A percentile compares a stretch with the other conserved stretches of the same genome.
Conservation (phyloP, 2,797 vertebrate species). For the Acanthurus leucopareius region DNA sequence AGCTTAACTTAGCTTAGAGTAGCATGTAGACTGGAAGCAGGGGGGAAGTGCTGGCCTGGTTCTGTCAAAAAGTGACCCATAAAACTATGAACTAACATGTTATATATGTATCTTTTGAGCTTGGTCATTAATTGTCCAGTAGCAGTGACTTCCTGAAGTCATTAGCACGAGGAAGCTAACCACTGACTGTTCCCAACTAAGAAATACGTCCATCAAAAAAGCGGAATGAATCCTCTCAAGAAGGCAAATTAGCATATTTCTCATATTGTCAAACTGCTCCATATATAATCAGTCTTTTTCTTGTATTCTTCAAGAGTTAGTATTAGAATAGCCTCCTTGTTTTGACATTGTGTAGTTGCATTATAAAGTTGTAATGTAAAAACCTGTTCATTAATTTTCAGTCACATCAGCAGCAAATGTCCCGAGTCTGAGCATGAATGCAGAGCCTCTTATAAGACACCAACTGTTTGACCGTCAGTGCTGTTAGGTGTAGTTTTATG, state of each 20-base stretch:
- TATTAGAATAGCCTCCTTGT: neutral
- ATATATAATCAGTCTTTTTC: neutral
- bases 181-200: neutral
- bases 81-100: neutral
- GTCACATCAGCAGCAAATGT: constrained; percentile 32
- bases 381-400: constrained; percentile 39
- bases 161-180: neutral
- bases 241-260: neutral
- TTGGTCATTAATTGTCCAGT: neutral
- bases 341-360: neutral
- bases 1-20: no score
- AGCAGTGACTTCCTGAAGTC: neutral
- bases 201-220: neutral
- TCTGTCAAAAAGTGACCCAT: neutral
- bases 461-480: neutral
- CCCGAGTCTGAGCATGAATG: neutral
- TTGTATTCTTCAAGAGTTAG: neutral
- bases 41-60: neutral
- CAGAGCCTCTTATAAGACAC: neutral
- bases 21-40: neutral
- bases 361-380: neutral
- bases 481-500: constrained; percentile 11
- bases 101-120: neutral
- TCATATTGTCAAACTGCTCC: neutral
- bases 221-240: neutral